Evolutionary conservation across 2,888 invertebrate species (phyloP).

Genomic region (Parnassius orleans): DNA sequence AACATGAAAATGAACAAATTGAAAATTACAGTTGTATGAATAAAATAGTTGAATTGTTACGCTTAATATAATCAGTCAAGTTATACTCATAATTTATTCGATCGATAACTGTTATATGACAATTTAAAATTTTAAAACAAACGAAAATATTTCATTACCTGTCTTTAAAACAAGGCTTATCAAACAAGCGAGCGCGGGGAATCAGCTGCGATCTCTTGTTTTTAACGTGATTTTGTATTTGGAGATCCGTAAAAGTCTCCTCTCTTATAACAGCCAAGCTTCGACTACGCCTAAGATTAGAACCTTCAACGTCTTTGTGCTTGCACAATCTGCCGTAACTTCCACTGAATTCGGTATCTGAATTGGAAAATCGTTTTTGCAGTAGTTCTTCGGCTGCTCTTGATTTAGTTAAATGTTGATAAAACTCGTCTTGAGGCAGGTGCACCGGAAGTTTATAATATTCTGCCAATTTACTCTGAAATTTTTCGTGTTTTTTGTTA

Average conservation of each 20-base stretch:
- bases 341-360: constrained; percentile 72
- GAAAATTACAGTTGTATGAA: too few species aligned
- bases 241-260: constrained; percentile 86
- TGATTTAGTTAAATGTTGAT: constrained; percentile 71
- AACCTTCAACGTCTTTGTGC: constrained; percentile 73
- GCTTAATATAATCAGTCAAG: too few species aligned
- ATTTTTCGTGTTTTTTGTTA: constrained; percentile 72
- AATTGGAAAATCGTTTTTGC: constrained; percentile 70
- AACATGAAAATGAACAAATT: too few species aligned
- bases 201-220: constrained; percentile 88
- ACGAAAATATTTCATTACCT: constrained; percentile 71
- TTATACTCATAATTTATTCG: neutral
- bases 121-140: neutral
- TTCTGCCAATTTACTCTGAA: constrained; percentile 74
- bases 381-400: constrained; percentile 72
- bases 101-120: too few species aligned
- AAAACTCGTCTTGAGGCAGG: constrained; percentile 75
- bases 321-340: constrained; percentile 76
- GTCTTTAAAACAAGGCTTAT: constrained; percentile 87
- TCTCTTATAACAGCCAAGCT: constrained; percentile 89
- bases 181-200: constrained; percentile 89
- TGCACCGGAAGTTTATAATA: constrained; percentile 73
- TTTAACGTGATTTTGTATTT: constrained; percentile 83
- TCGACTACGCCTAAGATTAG: constrained; percentile 84
- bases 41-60: too few species aligned